phyloP scores from a whole-genome alignment of 2,797 vertebrate genomes.

The Picus viridis region DNA sequence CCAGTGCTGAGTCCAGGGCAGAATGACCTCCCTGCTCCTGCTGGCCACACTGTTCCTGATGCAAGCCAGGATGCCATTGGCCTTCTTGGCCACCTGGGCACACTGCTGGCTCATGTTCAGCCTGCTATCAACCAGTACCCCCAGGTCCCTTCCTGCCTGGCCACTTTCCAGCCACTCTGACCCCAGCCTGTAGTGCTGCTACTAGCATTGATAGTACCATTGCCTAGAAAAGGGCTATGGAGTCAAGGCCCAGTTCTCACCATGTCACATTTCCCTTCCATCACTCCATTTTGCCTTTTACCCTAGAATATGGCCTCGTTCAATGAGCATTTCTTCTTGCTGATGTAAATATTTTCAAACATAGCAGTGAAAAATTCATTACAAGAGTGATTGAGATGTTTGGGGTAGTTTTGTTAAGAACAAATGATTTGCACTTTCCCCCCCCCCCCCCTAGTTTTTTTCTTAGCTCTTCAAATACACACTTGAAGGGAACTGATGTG shows the following conservation, averaged over 20 bases:
- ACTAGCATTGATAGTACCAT: rapidly evolving
- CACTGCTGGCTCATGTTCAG: no score
- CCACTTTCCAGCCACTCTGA: no score
- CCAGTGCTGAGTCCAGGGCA: no score
- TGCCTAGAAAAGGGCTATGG: not conserved
- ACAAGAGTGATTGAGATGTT: slow-evolving; percentile 39
- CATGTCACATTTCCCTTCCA: not conserved
- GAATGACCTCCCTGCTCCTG: no score
- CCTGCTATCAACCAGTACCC: no score
- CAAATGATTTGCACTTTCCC: slow-evolving; percentile 1
- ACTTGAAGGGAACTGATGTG: slow-evolving; percentile 53
- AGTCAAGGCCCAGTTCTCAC: not conserved
- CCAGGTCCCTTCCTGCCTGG: no score
- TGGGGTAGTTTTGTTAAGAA: slow-evolving; percentile 40
- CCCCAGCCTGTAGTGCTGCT: no score
- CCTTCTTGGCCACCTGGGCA: no score
- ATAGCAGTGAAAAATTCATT: slow-evolving; percentile 38
- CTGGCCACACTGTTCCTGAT: no score
- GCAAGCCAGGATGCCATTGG: no score
- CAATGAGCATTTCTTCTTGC: not conserved
- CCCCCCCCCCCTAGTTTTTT: not conserved
- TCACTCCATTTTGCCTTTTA: not conserved
- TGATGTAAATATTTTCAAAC: slow-evolving; percentile 48
- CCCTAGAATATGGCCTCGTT: not conserved
- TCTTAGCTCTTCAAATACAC: not conserved